Evolutionary conservation across 1,140 invertebrate genomes (phyloP).

Genomic region (Varroa destructor): DNA sequence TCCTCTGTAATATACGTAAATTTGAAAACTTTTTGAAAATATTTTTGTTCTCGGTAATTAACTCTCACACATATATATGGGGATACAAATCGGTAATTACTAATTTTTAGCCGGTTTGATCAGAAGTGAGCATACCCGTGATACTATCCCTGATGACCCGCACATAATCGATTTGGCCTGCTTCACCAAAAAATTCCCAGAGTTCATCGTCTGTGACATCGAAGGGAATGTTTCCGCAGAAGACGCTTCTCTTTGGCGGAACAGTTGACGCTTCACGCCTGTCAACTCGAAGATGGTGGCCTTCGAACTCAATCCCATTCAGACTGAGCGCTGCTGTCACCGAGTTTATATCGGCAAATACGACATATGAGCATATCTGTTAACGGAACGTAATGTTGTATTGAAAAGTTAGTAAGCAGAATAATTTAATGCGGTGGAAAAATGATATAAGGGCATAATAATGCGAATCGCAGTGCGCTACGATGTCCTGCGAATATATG

Average conservation of each 20-base stretch:
- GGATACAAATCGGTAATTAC: too few species aligned
- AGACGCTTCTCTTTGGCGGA: conserved; percentile 6
- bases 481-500: too few species aligned
- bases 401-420: too few species aligned
- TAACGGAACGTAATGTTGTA: neutral
- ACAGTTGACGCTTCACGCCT: conserved; percentile 1
- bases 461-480: too few species aligned
- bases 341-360: neutral
- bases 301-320: conserved; percentile 11
- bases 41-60: too few species aligned
- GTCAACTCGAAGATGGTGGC: conserved; percentile 16
- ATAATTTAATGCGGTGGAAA: too few species aligned
- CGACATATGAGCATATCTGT: conserved; percentile 6
- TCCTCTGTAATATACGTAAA: too few species aligned
- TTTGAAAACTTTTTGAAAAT: too few species aligned
- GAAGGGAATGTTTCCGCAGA: conserved; percentile 18
- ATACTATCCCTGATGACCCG: neutral
- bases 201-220: conserved; percentile 7
- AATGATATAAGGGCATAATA: too few species aligned
- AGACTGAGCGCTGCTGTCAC: neutral
- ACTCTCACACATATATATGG: too few species aligned
- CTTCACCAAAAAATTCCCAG: conserved; percentile 8
- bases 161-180: conserved; percentile 6
- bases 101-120: too few species aligned
- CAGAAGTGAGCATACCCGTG: neutral